Evolutionary conservation across 2,888 invertebrate species (phyloP).

Genomic region (Meliscaeva auricollis): DNA sequence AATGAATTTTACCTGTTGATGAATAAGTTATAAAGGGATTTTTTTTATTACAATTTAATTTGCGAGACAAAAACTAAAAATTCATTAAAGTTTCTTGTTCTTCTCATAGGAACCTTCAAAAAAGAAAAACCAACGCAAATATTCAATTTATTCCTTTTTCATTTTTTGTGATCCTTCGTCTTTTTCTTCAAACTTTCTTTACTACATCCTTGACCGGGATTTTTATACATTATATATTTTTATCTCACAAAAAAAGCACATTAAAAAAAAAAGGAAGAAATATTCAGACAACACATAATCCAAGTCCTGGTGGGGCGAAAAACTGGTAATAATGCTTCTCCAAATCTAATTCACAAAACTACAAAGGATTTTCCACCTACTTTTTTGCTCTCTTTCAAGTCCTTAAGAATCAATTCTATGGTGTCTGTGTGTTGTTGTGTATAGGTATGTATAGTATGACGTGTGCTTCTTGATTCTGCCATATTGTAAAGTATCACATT

Average conservation of each 20-base stretch:
- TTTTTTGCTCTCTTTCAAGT: not conserved
- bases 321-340: not conserved
- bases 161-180: not conserved
- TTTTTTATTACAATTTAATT: not conserved
- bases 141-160: too few relatives aligned
- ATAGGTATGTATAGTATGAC: not conserved
- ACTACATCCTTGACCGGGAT: conserved; percentile 35
- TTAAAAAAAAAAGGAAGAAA: not conserved
- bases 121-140: not conserved
- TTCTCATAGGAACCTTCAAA: not conserved
- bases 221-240: not conserved
- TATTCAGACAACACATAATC: not conserved
- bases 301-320: not conserved
- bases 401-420: conserved; percentile 25
- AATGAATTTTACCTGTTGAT: conserved; percentile 8
- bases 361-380: conserved; percentile 22
- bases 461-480: not conserved
- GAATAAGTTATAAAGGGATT: not conserved
- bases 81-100: not conserved
- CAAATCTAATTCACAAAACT: conserved; percentile 14
- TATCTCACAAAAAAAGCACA: not conserved
- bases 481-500: not conserved
- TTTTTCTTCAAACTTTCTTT: not conserved
- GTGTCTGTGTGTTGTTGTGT: not conserved
- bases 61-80: conserved; percentile 3